Conservation (phyloP, 1,140 invertebrate genomes). For the Drosophila sucinea region DNA sequence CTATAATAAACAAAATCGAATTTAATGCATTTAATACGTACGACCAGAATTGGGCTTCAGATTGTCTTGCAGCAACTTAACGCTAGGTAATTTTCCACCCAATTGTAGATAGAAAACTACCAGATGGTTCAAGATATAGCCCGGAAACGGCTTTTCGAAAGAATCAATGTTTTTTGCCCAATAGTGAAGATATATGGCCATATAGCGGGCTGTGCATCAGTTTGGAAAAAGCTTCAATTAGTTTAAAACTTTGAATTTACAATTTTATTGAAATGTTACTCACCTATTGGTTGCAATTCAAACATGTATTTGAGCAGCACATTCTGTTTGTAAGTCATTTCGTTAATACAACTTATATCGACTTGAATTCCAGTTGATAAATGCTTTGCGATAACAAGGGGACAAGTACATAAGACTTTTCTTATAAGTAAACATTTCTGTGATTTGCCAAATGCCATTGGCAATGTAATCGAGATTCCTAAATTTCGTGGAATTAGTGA, state of each 20-base stretch:
- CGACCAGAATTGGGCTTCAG: not conserved
- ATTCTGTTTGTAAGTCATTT: slow-evolving; percentile 3
- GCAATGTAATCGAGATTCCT: too few species aligned
- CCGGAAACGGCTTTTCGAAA: not conserved
- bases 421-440: not conserved
- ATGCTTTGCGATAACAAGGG: not conserved
- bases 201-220: not conserved
- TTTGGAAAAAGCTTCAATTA: not conserved
- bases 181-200: not conserved
- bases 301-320: slow-evolving; percentile 3
- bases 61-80: not conserved
- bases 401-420: not conserved
- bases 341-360: slow-evolving; percentile 10
- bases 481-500: too few species aligned
- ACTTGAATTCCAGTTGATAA: not conserved
- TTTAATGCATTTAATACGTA: not conserved
- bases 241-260: not conserved
- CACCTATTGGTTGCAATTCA: slow-evolving; percentile 2
- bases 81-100: not conserved
- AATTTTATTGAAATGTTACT: not conserved
- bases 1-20: not conserved
- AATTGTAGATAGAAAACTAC: slow-evolving; percentile 2
- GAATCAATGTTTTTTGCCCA: not conserved
- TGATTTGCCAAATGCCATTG: not conserved
- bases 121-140: not conserved